Conservation (phyloP, 2,888 invertebrate species). For the Tetragonula carbonaria region DNA sequence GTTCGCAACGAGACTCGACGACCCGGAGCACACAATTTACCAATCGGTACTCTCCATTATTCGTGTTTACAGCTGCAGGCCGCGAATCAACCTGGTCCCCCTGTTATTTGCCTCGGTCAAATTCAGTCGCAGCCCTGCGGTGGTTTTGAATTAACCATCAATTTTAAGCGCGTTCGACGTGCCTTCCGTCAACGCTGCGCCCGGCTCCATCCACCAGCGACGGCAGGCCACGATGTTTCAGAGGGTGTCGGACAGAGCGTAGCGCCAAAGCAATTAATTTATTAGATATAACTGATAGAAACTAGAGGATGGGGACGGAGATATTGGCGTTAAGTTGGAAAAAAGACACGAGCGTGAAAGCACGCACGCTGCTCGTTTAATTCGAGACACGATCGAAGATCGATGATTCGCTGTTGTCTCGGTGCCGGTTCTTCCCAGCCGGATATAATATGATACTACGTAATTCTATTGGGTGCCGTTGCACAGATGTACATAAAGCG, state of each 20-base stretch:
- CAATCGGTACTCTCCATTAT: slow-evolving; percentile 80
- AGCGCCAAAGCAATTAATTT: slow-evolving; percentile 53
- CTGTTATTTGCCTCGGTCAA: slow-evolving; percentile 78
- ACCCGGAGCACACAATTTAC: slow-evolving; percentile 77
- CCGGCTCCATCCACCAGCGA: slow-evolving; percentile 22
- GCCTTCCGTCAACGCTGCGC: slow-evolving; percentile 54
- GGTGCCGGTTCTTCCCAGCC: neutral
- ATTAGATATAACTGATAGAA: slow-evolving; percentile 4
- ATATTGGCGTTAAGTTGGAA: neutral
- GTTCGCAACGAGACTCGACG: slow-evolving; percentile 56
- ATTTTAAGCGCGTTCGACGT: slow-evolving; percentile 74
- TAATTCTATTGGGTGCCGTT: neutral
- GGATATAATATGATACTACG: no score
- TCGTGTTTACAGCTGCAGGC: slow-evolving; percentile 79
- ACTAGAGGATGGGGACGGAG: neutral
- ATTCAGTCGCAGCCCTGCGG: slow-evolving; percentile 75
- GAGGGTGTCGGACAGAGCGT: slow-evolving; percentile 43
- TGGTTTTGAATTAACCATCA: slow-evolving; percentile 80
- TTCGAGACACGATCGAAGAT: slow-evolving; percentile 15
- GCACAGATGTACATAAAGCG: neutral
- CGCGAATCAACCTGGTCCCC: slow-evolving; percentile 76
- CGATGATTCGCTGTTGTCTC: neutral
- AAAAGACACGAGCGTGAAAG: neutral
- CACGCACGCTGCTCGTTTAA: neutral
- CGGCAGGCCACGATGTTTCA: slow-evolving; percentile 35